Conservation (phyloP, 2,797 vertebrate genomes). For the Rachycentron canadum region DNA sequence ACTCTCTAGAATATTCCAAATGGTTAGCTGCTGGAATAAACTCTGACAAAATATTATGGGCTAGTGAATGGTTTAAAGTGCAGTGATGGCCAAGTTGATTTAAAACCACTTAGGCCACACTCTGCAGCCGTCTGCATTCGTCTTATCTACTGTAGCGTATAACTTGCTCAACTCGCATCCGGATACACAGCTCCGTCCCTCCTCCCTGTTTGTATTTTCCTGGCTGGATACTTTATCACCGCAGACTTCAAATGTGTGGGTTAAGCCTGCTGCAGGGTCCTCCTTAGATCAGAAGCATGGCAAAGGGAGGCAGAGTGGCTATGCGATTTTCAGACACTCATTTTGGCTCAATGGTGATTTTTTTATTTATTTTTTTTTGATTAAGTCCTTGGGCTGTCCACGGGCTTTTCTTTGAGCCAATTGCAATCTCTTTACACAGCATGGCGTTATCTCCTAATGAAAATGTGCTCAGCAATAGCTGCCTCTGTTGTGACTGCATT, state of each 20-base stretch:
- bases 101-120: constrained; percentile 36
- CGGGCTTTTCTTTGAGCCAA: constrained; percentile 35
- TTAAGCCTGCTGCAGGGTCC: constrained; percentile 43
- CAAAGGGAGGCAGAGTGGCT: constrained; percentile 23
- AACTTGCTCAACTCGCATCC: constrained; percentile 9
- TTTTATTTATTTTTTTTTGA: constrained; percentile 15
- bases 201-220: constrained; percentile 34
- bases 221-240: constrained; percentile 44
- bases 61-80: constrained; percentile 28
- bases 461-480: constrained; percentile 28
- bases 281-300: constrained; percentile 40
- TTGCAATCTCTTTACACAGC: constrained; percentile 43
- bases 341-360: constrained; percentile 45
- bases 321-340: constrained; percentile 35
- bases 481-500: constrained; percentile 15
- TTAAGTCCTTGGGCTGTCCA: constrained; percentile 41
- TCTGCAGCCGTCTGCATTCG: constrained; percentile 11
- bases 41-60: constrained; percentile 35
- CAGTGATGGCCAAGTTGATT: constrained; percentile 42
- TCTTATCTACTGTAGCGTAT: constrained; percentile 26
- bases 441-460: constrained; percentile 44
- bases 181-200: constrained; percentile 8
- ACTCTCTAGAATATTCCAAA: constrained; percentile 30
- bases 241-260: constrained; percentile 40
- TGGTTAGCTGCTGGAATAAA: constrained; percentile 24